Percentiles rank a stretch among this genome's conserved stretches.
These are phyloP conservation scores for Pelecanus crispus DNA, from an alignment of 2,113 vertebrate genomes.

Conservation along the genomic window DNA sequence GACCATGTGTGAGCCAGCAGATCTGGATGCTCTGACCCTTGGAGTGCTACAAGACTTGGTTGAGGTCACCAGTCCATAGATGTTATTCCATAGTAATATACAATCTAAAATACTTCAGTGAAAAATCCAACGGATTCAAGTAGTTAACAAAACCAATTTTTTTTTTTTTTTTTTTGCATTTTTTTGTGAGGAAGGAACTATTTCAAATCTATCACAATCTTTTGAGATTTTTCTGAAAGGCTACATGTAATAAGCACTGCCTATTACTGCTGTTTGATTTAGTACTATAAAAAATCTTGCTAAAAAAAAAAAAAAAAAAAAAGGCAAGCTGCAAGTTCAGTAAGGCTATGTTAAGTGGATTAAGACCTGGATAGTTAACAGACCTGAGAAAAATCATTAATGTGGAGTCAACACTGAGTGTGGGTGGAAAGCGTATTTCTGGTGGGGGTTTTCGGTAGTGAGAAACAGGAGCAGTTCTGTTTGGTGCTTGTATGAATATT, in stretches of 20 bases:
- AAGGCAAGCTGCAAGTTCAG: neutral
- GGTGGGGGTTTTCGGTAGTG: too few relatives aligned
- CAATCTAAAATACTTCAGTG: neutral
- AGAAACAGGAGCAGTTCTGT: neutral
- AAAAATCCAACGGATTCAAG: neutral
- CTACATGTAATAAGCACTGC: neutral
- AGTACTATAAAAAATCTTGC: neutral
- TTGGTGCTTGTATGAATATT: too few relatives aligned
- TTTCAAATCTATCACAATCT: neutral
- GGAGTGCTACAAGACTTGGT: neutral
- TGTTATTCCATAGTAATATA: neutral
- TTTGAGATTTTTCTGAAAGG: neutral
- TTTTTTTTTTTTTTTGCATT: neutral
- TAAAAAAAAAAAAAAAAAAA: neutral
- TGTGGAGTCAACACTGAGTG: neutral
- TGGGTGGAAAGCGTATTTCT: neutral
- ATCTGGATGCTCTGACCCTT: neutral
- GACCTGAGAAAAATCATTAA: too few relatives aligned
- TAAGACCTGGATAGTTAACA: neutral
- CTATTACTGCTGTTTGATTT: neutral
- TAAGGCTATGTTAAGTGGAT: neutral
- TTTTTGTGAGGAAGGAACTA: neutral
- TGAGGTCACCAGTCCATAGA: neutral
- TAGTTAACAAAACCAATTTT: neutral
- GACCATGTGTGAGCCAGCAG: neutral